Base-by-base conservation (phyloP, 2,797 vertebrate species). In the Rhinoraja longicauda region DNA sequence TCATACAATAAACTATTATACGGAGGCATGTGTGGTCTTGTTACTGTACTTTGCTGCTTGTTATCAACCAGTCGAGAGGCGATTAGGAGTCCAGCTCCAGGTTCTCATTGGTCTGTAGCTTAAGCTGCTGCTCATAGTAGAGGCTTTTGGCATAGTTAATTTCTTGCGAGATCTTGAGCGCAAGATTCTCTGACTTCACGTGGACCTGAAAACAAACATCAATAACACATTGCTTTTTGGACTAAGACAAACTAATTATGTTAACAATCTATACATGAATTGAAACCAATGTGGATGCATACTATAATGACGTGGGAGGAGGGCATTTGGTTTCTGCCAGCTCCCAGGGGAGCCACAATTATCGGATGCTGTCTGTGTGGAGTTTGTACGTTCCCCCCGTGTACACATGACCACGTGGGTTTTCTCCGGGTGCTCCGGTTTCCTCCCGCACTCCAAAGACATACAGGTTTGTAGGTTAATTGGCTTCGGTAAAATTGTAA, bases 81-180 rank as follows among this genome's bases (percentile, higher is more conserved):
- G 93, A 90, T 97, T 95, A 99, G 94, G 97, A 97, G 94, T 99
- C 98, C 93, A 99, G 96, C 94, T 98, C 97, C 59, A 98, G 93
- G 13, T 97, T 97, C 94, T 98, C 97, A 45, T 93, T 97, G 94
- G 96, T 96, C 70, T 98, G 97, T 92, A 99, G 94, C 98, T 99
- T 99, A 0, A 99, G 98, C 94, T 99, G 99, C 94, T 99, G 98
- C 93, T 99, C 98, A 0, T 98, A 99, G 95, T 99, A 99, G 93
- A 99, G 97, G 95, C 99, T 99, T 96, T 99, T 99, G 95, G 99
- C 99, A 93, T 99, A 99, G 97, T 99, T 99, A 94, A 99, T 97
- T 96, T 99, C 98, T 95, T 99, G 98, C 76, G 98, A 99, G 84
- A 99, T 97, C 95, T 98, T 99, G 92, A 98, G 94, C 2, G 98